Percentiles rank a stretch among this genome's conserved stretches.
phyloP scores from a whole-genome alignment of 2,888 invertebrate species.

The Amorpha juglandis region DNA sequence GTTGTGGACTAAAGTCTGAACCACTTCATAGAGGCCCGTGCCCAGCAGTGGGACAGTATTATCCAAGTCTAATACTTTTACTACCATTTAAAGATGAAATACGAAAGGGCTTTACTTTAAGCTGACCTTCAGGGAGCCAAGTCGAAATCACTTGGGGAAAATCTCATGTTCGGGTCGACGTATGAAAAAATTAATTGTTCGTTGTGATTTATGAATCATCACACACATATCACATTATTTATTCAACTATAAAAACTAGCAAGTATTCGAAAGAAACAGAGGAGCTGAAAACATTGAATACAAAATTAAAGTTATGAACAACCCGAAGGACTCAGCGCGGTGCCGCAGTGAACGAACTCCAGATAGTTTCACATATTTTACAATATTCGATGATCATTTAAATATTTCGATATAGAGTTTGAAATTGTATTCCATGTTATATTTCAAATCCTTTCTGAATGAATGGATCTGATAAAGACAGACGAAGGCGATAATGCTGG shows the following conservation, averaged over 20 bases:
- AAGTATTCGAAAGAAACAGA: background rate
- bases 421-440: slow-evolving; percentile 20
- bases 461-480: background rate
- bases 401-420: background rate
- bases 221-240: no score
- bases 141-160: no score
- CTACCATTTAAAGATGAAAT: no score
- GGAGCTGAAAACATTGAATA: background rate
- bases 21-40: no score
- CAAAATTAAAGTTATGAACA: slow-evolving; percentile 6
- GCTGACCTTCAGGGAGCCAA: no score
- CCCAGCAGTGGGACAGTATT: no score
- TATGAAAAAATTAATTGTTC: no score
- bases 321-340: background rate
- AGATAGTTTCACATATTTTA: background rate
- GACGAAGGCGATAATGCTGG: background rate
- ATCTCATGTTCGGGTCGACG: no score
- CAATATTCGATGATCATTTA: background rate
- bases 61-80: no score
- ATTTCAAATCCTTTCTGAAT: slow-evolving; percentile 20
- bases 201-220: no score
- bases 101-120: no score
- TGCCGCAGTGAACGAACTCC: background rate
- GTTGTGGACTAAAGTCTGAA: no score
- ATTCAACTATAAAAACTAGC: background rate